Percentiles rank a stretch among this genome's conserved stretches.
Evolutionary conservation across 2,797 vertebrate genomes (phyloP).

Genomic region (Poeciliopsis gracilis): DNA sequence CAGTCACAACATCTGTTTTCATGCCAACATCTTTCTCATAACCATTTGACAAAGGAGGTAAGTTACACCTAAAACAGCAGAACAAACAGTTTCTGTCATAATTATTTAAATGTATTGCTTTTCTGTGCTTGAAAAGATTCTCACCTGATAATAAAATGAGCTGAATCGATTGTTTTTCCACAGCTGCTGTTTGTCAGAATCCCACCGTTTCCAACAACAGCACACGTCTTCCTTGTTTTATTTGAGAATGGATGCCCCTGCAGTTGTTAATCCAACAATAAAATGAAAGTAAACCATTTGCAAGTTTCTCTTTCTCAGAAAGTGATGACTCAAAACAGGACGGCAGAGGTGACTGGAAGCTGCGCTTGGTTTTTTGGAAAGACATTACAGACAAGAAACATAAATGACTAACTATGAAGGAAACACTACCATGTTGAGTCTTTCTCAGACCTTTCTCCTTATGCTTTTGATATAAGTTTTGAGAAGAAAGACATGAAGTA

Average conservation of each 20-base stretch:
- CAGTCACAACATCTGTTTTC: conserved; percentile 20
- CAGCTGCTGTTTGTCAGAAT: conserved; percentile 89
- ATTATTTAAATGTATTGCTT: not conserved
- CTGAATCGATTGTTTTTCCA: conserved; percentile 86
- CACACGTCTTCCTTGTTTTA: conserved; percentile 81
- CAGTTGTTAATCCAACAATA: not conserved
- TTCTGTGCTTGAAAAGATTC: not conserved
- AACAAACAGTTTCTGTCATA: accelerated
- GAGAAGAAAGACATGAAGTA: too few species aligned
- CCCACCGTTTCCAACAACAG: conserved; percentile 94
- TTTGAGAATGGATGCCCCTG: conserved; percentile 76
- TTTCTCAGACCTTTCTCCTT: too few species aligned
- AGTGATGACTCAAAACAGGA: not conserved
- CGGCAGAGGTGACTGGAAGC: not conserved
- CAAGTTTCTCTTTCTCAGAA: not conserved
- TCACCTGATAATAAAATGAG: conserved; percentile 91
- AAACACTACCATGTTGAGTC: too few species aligned
- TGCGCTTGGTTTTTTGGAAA: not conserved
- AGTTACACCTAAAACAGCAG: conserved; percentile 86
- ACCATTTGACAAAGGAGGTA: conserved; percentile 69
- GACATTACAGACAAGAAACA: not conserved
- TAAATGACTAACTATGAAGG: not conserved
- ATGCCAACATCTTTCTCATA: conserved; percentile 81
- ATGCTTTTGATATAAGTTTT: too few species aligned
- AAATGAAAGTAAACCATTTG: not conserved